Base-by-base conservation (phyloP, 2,888 invertebrate genomes). In the Eilema depressum region DNA sequence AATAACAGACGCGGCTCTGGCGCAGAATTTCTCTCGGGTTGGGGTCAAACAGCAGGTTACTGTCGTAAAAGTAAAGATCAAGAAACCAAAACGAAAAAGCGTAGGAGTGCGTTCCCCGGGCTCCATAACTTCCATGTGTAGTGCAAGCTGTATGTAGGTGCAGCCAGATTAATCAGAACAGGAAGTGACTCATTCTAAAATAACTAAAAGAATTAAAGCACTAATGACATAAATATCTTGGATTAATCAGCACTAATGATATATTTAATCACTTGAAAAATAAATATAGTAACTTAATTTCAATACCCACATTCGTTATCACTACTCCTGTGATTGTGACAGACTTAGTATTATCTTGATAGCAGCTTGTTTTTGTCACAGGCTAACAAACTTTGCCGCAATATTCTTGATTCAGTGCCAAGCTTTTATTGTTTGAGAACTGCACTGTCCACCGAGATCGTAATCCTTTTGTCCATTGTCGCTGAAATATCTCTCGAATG, bases 331-430 rank as follows among this genome's bases (percentile, higher is more conserved):
- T 53, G n/a, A 53, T n/a, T 53, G 20, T 53, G 20, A 53, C 7
- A 53, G n/a, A 53, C 53, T 47, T 47, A 47, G 53, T n/a, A n/a
- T 53, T 53, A 53, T 53, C n/a, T n/a, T n/a, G n/a, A 53, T n/a
- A 53, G 53, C 10, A n/a, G 53, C 53, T 53, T n/a, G 20, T 20
- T 53, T 20, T n/a, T n/a, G 53, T n/a, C n/a, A 25, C 5, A 82
- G 78, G 79, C 83, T n/a, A 84, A 82, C 85, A 81, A 84, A 84
- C 85, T 79, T 75, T 74, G 81, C 79, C 80, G 81, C 80, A 79
- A 74, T 76, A 66, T 69, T 80, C 73, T 85, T 87, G 86, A 79
- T 77, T 37, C 63, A 64, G 25, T 41, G 85, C 87, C 86, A 87
- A 85, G 75, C 71, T 47, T 63, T 74, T 66, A 79, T 82, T 76